A percentile compares a stretch with the other conserved stretches of the same genome.
These are phyloP conservation scores for Lissocephala sabroskyi DNA, from an alignment of 2,888 invertebrate genomes.

Conservation along the genomic window DNA sequence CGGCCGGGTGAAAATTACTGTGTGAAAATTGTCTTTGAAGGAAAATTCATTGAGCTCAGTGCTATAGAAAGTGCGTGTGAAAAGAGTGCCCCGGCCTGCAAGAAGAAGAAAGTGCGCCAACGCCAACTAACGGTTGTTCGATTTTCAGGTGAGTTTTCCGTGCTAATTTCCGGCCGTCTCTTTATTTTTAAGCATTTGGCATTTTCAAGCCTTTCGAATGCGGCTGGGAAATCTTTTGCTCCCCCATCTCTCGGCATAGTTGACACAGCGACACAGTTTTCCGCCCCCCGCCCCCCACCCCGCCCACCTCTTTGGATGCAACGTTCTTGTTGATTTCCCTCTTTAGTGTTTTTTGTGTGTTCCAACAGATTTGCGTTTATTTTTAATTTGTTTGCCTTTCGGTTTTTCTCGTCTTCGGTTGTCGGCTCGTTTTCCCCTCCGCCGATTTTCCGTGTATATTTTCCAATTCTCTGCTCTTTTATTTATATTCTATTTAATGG, in stretches of 20 bases:
- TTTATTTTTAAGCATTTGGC: slow-evolving; percentile 17
- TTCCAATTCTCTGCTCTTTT: slow-evolving; percentile 12
- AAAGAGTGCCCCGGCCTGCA: no score
- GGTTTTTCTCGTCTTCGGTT: slow-evolving; percentile 15
- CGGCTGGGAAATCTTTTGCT: no score
- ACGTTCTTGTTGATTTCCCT: slow-evolving; percentile 32
- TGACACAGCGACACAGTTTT: slow-evolving; percentile 62
- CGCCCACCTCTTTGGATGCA: slow-evolving; percentile 9
- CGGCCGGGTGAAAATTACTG: slow-evolving; percentile 22
- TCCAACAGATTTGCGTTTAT: slow-evolving; percentile 33
- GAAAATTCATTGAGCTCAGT: neutral
- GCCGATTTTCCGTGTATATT: slow-evolving; percentile 22
- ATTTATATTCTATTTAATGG: slow-evolving; percentile 29
- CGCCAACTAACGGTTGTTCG: no score
- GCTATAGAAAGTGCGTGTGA: no score
- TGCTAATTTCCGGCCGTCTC: no score
- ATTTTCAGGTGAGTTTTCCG: neutral
- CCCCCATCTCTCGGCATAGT: slow-evolving; percentile 17
- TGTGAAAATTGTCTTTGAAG: slow-evolving; percentile 23
- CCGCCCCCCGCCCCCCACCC: no score
- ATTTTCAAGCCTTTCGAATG: slow-evolving; percentile 8
- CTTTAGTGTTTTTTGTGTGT: slow-evolving; percentile 16
- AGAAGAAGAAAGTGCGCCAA: no score
- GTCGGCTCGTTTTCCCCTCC: slow-evolving; percentile 3
- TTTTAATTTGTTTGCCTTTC: slow-evolving; percentile 47